Conservation (phyloP, 2,797 vertebrate genomes). For the Graptemys geographica region DNA sequence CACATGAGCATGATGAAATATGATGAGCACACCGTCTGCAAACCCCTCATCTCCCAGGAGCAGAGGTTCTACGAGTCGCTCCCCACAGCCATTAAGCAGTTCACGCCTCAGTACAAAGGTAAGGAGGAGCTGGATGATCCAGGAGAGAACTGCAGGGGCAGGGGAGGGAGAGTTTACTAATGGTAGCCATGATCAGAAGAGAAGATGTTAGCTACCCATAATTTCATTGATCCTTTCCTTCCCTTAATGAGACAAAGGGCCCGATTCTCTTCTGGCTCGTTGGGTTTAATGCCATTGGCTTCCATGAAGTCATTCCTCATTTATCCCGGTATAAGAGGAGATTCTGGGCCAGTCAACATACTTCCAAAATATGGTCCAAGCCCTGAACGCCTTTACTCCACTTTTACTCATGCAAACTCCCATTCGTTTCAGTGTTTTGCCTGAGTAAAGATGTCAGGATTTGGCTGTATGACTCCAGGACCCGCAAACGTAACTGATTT, state of each 20-base stretch:
- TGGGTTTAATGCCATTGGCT: neutral
- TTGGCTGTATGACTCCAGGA: neutral
- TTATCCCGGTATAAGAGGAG: neutral
- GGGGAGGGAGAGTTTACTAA: neutral
- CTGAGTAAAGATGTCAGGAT: neutral
- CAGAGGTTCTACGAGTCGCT: conserved; percentile 83
- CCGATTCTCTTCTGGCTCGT: neutral
- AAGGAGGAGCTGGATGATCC: neutral
- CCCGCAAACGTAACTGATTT: neutral
- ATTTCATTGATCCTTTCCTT: neutral
- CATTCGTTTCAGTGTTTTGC: neutral
- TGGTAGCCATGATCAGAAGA: neutral
- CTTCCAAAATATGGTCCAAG: neutral
- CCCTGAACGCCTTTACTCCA: neutral
- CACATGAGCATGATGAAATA: conserved; percentile 83
- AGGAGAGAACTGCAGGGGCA: neutral
- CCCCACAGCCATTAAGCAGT: conserved; percentile 79
- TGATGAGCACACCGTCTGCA: conserved; percentile 81
- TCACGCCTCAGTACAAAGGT: conserved; percentile 86
- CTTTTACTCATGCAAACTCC: neutral
- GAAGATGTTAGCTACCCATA: neutral
- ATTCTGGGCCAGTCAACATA: neutral
- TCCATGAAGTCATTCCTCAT: neutral
- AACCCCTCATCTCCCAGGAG: conserved; percentile 81
- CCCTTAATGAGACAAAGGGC: neutral